Conservation (phyloP, 2,797 vertebrate species). For the Pangasius krempfi region DNA sequence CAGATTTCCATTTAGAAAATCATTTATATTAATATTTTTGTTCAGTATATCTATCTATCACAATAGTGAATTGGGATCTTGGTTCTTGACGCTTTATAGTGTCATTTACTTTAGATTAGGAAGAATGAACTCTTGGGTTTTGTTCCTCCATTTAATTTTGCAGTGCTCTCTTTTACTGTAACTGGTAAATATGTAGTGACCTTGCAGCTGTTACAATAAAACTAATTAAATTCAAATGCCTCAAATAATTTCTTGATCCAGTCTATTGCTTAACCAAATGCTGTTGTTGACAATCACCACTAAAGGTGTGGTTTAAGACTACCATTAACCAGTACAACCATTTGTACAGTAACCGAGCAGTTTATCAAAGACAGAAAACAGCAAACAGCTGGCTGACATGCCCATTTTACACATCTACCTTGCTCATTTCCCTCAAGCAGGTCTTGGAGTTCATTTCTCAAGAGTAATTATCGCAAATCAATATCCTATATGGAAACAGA, state of each 20-base stretch:
- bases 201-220: background rate
- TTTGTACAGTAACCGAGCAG: background rate
- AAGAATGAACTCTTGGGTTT: background rate
- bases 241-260: background rate
- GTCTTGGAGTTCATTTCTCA: slow-evolving; percentile 35
- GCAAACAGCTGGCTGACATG: background rate
- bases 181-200: background rate
- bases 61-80: background rate
- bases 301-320: background rate
- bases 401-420: background rate
- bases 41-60: background rate
- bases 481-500: slow-evolving; percentile 3
- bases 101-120: background rate
- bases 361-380: background rate
- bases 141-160: background rate
- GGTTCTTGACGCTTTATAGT: background rate
- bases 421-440: background rate
- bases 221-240: background rate
- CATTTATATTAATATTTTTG: background rate
- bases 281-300: background rate
- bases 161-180: background rate
- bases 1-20: background rate
- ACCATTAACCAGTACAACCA: too few species aligned
- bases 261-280: background rate
- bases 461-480: slow-evolving; percentile 47